These are phyloP conservation scores for Pseudomyrmex pallidus DNA, from an alignment of 1,140 invertebrate genomes.

Conservation along the genomic window DNA sequence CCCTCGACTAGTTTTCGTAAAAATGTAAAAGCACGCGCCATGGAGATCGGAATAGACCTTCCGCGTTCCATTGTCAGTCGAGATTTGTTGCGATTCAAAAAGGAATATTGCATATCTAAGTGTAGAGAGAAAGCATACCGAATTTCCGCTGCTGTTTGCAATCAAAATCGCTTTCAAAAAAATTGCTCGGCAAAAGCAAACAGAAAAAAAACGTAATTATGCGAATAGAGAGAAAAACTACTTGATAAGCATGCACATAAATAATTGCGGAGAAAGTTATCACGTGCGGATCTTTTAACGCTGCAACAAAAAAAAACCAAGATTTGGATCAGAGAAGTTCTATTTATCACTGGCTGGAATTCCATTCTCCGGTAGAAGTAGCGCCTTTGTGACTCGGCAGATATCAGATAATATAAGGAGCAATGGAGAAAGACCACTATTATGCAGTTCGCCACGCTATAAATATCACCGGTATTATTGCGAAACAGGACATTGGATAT, in stretches of 20 bases:
- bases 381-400: background rate
- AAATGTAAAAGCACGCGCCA: slow-evolving; percentile 11
- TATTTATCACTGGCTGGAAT: slow-evolving; percentile 36
- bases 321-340: background rate
- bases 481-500: slow-evolving; percentile 14
- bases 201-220: too few relatives aligned
- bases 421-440: background rate
- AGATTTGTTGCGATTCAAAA: slow-evolving; percentile 27
- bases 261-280: background rate
- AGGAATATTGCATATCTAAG: background rate
- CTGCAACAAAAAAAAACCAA: background rate
- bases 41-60: background rate
- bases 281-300: background rate
- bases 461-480: slow-evolving; percentile 26
- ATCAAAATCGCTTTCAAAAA: background rate
- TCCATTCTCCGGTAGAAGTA: slow-evolving; percentile 23
- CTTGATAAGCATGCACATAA: background rate
- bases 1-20: slow-evolving; percentile 18
- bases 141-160: background rate
- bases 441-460: slow-evolving; percentile 6
- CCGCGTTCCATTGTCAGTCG: slow-evolving; percentile 21
- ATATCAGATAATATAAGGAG: slow-evolving; percentile 23
- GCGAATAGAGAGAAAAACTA: background rate
- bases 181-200: too few relatives aligned
- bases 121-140: background rate